Percentiles rank a stretch among this genome's conserved stretches.
Conservation (phyloP, 2,888 invertebrate species). For the Eucera pruinosa region DNA sequence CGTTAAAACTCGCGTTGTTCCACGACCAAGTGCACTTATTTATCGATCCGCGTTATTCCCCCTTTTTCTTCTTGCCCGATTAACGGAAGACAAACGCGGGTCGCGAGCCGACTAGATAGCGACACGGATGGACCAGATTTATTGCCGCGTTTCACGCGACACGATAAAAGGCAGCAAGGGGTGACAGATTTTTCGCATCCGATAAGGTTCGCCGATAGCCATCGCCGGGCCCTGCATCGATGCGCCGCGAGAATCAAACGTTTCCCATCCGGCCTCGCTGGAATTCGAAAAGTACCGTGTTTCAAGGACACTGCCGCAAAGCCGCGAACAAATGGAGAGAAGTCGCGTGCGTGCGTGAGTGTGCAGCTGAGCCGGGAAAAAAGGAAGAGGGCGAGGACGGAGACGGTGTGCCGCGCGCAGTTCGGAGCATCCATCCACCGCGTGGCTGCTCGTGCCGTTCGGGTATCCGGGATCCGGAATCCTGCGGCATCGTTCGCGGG, state of each 20-base stretch:
- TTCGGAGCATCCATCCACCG: too few species aligned
- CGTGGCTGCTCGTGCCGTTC: too few species aligned
- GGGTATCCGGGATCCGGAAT: too few species aligned
- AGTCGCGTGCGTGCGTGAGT: too few species aligned
- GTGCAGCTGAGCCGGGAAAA: not conserved
- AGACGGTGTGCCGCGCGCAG: not conserved
- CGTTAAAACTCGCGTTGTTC: too few species aligned
- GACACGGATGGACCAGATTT: conserved; percentile 20
- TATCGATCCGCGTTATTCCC: too few species aligned
- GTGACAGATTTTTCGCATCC: conserved; percentile 42
- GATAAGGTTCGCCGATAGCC: conserved; percentile 8
- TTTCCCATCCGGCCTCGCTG: too few species aligned
- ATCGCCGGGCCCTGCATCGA: conserved; percentile 27
- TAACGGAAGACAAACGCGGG: conserved; percentile 23
- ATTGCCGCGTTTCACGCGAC: conserved; percentile 20
- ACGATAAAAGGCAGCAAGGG: conserved; percentile 24
- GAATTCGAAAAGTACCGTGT: not conserved
- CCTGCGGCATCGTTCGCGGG: too few species aligned
- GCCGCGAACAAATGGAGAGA: not conserved
- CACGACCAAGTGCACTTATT: too few species aligned
- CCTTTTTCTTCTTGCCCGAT: not conserved
- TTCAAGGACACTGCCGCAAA: conserved; percentile 9
- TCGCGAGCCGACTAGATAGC: conserved; percentile 22
- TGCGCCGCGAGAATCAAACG: conserved; percentile 1
- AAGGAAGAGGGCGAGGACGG: not conserved